Base-by-base conservation (phyloP, 2,797 vertebrate species). In the Chaunax sp. region DNA sequence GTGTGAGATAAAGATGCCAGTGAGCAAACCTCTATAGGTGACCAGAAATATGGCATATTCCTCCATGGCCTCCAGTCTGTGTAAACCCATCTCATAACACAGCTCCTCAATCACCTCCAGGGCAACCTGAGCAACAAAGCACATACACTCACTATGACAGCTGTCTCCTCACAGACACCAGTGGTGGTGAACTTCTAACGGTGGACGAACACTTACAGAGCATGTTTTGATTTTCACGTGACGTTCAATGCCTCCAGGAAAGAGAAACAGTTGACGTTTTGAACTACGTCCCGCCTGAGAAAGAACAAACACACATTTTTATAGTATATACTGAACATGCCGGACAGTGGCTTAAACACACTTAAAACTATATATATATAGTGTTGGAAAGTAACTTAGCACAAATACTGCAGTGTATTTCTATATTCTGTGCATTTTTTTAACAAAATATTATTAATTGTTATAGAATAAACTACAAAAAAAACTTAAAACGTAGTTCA, bases 201-300 rank as follows among this genome's bases (percentile, higher is more conserved):
- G 50, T 1, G 25, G 7, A 6, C 25, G 12, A 56, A 57, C 28
- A 91, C 94, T 92, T 77, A 99, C 98, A 0, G 97, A 95, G 83
- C 97, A 98, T 0, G 97, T 99, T 93, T 96, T 99, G 89, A 99
- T 97, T 91, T 99, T 99, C 59, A 96, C 94, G 46, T 99, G 97
- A 37, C 95, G 94, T 77, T 99, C 97, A 0, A 97, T 94, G 78
- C 96, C 96, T 2, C 98, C 98, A 0, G 98, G 96, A 74, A 99
- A 94, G 59, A 98, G 95, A 72, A 99, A 96, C 61, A 98, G 94
- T 87, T 99, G 98, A 43, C 98, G 95, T 83, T 99, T 99, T 35
- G 98, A 97, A 61, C 97, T 99, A 55, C 98, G 94, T 35, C 98
- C 98, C 0, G 97, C 97, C 98, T 99, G 45, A 0, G 6, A 50